These are phyloP conservation scores for Macrotrachela quadricornifera DNA, from an alignment of 1,140 invertebrate species.

Conservation along the genomic window DNA sequence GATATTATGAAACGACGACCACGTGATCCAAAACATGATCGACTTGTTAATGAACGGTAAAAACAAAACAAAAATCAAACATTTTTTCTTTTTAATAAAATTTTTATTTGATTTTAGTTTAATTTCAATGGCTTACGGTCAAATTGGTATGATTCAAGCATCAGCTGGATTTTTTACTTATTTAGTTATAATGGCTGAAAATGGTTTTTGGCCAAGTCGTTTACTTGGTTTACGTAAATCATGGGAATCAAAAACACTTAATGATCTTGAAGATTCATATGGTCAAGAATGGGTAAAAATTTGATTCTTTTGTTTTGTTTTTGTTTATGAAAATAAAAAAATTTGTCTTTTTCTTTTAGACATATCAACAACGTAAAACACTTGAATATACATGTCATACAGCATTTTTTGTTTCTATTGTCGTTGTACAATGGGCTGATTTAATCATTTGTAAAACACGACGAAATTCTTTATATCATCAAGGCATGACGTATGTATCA, in stretches of 20 bases:
- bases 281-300: conserved; percentile 79
- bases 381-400: conserved; percentile 93
- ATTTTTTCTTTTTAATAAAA: too few species aligned
- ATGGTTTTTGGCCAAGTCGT: conserved; percentile 66
- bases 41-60: conserved; percentile 69
- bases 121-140: conserved; percentile 15
- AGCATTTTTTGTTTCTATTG: conserved; percentile 91
- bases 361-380: conserved; percentile 75
- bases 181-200: conserved; percentile 95
- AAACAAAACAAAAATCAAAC: not conserved
- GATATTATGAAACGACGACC: conserved; percentile 96
- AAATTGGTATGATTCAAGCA: conserved; percentile 71
- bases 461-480: conserved; percentile 79
- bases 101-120: conserved; percentile 10
- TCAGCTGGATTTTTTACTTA: conserved; percentile 96
- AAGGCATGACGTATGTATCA: conserved; percentile 60
- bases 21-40: conserved; percentile 69
- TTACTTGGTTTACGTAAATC: conserved; percentile 72
- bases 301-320: conserved; percentile 7
- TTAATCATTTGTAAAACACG: conserved; percentile 94
- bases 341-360: conserved; percentile 45
- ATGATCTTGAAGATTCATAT: conserved; percentile 84
- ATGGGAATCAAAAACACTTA: conserved; percentile 86
- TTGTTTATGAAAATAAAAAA: conserved; percentile 31
- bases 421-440: conserved; percentile 94